Conservation (phyloP, 1,140 invertebrate genomes). For the Meloidogyne hapla region DNA sequence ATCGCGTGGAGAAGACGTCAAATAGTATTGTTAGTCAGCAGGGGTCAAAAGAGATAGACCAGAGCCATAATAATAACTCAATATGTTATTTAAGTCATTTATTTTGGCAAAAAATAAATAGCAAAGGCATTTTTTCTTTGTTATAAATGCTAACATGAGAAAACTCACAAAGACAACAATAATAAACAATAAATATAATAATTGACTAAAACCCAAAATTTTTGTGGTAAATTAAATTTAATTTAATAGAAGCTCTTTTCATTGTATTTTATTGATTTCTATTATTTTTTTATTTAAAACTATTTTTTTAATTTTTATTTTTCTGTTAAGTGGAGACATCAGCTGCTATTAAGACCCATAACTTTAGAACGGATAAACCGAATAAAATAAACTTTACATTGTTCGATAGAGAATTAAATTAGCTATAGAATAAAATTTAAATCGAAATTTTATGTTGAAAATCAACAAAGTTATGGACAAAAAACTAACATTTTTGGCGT, state of each 20-base stretch:
- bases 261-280: not conserved
- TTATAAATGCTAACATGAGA: too few species aligned
- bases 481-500: too few species aligned
- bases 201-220: not conserved
- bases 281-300: not conserved
- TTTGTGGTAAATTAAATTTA: not conserved
- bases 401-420: not conserved
- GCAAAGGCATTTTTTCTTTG: not conserved
- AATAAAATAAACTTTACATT: not conserved
- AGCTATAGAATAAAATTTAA: not conserved
- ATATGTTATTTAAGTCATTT: not conserved
- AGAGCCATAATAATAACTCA: too few species aligned
- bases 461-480: not conserved
- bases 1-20: too few species aligned
- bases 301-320: not conserved
- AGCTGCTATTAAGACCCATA: not conserved
- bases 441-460: too few species aligned
- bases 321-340: not conserved
- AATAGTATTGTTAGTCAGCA: too few species aligned
- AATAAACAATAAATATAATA: not conserved
- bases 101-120: not conserved
- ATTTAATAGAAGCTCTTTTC: not conserved
- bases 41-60: too few species aligned
- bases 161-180: not conserved
- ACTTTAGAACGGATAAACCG: not conserved